Base-by-base conservation (phyloP, 1,140 invertebrate genomes). In the Sycophaga agraensis region DNA sequence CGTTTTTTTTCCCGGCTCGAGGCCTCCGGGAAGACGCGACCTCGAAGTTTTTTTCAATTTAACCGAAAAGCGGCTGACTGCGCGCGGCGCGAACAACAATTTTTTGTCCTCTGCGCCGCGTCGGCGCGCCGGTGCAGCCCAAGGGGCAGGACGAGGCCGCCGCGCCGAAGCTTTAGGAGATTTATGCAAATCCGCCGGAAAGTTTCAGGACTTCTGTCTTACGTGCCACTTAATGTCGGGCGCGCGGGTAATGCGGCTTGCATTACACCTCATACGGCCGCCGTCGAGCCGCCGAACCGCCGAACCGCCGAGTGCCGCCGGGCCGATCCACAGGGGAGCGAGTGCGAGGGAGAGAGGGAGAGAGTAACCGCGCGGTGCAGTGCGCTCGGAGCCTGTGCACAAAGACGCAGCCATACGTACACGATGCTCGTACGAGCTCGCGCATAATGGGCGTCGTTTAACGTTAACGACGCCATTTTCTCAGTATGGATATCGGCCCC, bases 381-480 rank as follows among this genome's bases (percentile, higher is more conserved):
- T n/a, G n/a, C n/a, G 31, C 19, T 46, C 66, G 42, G 16, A 35
- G 40, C 22, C 26, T 17, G 46, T 46, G 28, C 9, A 42, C 22
- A 43, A 42, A 50, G 56, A 26, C 26, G 26, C 9, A 7, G 37
- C 19, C 28, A 24, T 48, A 34, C 40, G 49, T 19, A 16, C 14
- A 16, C 17, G 43, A 48, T 37, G 43, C 48, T 65, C 53, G 68
- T 68, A 48, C 51, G 56, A 56, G 56, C 64, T 64, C 65, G 64
- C 50, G 68, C 72, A 76, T 79, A 75, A 80, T 79, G 71, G 63
- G 72, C 66, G 72, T 73, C 76, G 70, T 78, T 80, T 79, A 78
- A 79, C 73, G 71, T 79, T 78, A 79, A 80, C 77, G 76, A 79
- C 76, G 74, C 75, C 75, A 78, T 80, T 79, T 80, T 79, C 74